Conservation (phyloP, 2,113 vertebrate genomes). For the Osmerus mordax region DNA sequence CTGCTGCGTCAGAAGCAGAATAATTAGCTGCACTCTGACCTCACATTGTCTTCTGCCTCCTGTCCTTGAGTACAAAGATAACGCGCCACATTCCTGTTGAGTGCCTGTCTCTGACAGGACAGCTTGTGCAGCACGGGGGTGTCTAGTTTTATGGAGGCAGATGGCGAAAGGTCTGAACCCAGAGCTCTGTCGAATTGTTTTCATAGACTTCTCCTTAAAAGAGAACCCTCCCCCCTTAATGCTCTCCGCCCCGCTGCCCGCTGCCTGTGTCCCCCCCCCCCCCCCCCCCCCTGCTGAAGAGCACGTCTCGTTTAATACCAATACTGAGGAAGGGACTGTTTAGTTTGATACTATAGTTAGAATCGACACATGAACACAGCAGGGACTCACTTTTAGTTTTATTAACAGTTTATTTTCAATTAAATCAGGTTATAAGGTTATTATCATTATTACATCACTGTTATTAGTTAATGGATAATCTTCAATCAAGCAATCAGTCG, state of each 20-base stretch:
- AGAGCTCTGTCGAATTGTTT: too few species aligned
- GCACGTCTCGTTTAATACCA: too few species aligned
- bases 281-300: too few species aligned
- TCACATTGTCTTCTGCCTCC: conserved; percentile 25
- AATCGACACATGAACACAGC: conserved; percentile 5
- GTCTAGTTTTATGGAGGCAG: background rate
- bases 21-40: background rate
- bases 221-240: too few species aligned
- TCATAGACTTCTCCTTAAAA: too few species aligned
- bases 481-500: conserved; percentile 41
- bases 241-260: too few species aligned
- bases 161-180: too few species aligned
- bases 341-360: too few species aligned
- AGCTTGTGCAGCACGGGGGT: conserved; percentile 14
- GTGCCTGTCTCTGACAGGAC: conserved; percentile 33
- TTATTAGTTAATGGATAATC: conserved; percentile 52
- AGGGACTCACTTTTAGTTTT: background rate
- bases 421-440: conserved; percentile 59
- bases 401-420: conserved; percentile 61
- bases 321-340: too few species aligned
- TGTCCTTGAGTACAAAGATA: conserved; percentile 53
- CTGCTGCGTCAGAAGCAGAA: background rate
- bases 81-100: conserved; percentile 36
- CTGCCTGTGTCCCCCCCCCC: too few species aligned
- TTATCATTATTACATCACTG: conserved; percentile 60